phyloP scores from a whole-genome alignment of 2,797 vertebrate species.

The Sebastes ruberrimus region DNA sequence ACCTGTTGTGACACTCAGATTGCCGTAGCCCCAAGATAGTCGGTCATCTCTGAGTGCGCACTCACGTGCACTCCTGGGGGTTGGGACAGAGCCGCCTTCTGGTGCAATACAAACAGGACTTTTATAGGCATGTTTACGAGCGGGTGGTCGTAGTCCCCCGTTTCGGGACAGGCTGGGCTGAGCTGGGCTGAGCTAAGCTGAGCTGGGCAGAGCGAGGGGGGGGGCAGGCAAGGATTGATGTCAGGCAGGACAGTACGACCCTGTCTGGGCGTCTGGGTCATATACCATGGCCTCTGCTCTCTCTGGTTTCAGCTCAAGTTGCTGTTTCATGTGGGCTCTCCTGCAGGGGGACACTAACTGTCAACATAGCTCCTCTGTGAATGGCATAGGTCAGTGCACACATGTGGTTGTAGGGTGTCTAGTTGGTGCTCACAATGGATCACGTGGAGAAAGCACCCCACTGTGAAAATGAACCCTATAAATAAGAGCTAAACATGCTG shows the following conservation, averaged over 20 bases:
- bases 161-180: slow-evolving; percentile 56
- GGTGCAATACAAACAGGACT: slow-evolving; percentile 76
- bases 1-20: slow-evolving; percentile 73
- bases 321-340: slow-evolving; percentile 72
- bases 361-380: slow-evolving; percentile 72
- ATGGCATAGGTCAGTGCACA: slow-evolving; percentile 69
- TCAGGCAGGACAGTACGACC: slow-evolving; percentile 62
- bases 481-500: slow-evolving; percentile 55
- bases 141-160: slow-evolving; percentile 39
- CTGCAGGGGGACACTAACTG: slow-evolving; percentile 76
- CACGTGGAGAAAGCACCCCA: slow-evolving; percentile 44
- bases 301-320: slow-evolving; percentile 78
- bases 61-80: slow-evolving; percentile 63
- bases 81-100: slow-evolving; percentile 59
- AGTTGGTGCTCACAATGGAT: slow-evolving; percentile 48
- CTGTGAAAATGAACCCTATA: slow-evolving; percentile 61
- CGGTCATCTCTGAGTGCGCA: slow-evolving; percentile 36
- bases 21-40: slow-evolving; percentile 68
- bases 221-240: slow-evolving; percentile 62
- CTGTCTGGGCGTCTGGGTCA: slow-evolving; percentile 78
- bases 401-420: slow-evolving; percentile 58
- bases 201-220: background rate
- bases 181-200: slow-evolving; percentile 18
- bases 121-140: slow-evolving; percentile 82
- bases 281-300: slow-evolving; percentile 67